Base-by-base conservation (phyloP, 2,797 vertebrate genomes). In the Neostethus bicornis region DNA sequence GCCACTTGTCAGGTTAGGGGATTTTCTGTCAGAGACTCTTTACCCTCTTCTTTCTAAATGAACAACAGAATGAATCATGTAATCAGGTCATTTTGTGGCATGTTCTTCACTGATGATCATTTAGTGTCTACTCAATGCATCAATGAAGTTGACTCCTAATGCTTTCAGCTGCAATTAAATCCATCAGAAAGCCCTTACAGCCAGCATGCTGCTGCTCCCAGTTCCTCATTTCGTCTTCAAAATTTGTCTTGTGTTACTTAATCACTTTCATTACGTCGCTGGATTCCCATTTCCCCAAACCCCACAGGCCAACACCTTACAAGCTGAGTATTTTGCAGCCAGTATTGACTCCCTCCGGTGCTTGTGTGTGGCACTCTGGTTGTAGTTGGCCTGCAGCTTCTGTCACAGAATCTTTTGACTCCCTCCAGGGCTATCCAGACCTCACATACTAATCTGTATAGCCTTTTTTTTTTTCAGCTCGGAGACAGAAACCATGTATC, bases 111-210 rank as follows among this genome's bases (percentile, higher is more conserved):
- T 57, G 70, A 78, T 79, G 26, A 66, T 66, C 29, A 31, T 68
- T 72, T 75, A 85, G 75, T 78, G 73, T 57, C 53, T 28, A 45
- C 69, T 77, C 67, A 63, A 84, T 83, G 84, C 83, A 57, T 72
- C 34, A 43, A 38, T 85, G 70, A 83, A 87, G 80, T 83, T 80
- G 81, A 83, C 80, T 78, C 54, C 23, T 32, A 53, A 62, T 70
- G 51, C 85, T 56, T 75, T 57, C 64, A 37, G 45, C 65, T 72
- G 53, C 52, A 64, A 54, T 74, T 77, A 84, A 79, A 84, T 75
- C 75, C 74, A 48, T 55, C 62, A 57, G 50, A 79, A 74, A 72
- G 53, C 57, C 45, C 24, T 28, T 31, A 44, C 55, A 77, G 60
- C 19, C 46, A 42, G 29, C 7, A 25, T 52, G 34, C 52, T 24